A percentile compares a stretch with the other conserved stretches of the same genome.
Conservation (phyloP, 2,113 vertebrate species). For the Rallus limicola region DNA sequence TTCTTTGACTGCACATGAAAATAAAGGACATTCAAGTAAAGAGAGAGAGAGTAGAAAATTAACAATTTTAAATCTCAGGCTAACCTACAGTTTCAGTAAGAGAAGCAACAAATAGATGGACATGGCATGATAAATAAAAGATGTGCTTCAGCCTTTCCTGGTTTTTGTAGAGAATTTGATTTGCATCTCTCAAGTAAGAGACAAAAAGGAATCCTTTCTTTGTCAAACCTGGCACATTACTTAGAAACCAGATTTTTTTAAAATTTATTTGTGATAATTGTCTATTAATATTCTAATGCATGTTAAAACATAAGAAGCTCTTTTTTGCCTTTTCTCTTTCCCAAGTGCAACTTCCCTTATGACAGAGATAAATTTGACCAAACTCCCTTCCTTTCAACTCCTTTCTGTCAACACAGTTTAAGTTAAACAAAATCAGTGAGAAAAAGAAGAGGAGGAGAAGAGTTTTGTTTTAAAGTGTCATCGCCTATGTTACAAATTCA, state of each 20-base stretch:
- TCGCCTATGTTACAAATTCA: not conserved
- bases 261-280: conserved; percentile 1
- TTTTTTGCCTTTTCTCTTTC: not conserved
- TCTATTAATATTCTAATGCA: conserved; percentile 17
- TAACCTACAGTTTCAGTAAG: not conserved
- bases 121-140: not conserved
- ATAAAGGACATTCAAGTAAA: conserved; percentile 47
- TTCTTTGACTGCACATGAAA: conserved; percentile 58
- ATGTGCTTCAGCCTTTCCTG: not conserved
- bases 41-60: conserved; percentile 37
- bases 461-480: not conserved
- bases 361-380: conserved; percentile 21
- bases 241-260: not conserved
- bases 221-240: not conserved
- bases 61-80: conserved; percentile 32
- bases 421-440: conserved; percentile 30
- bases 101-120: not conserved
- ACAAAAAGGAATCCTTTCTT: not conserved
- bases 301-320: conserved; percentile 4
- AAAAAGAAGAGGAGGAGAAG: conserved; percentile 36
- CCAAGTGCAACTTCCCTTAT: not conserved
- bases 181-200: not conserved
- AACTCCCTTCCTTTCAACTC: not conserved
- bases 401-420: conserved; percentile 35
- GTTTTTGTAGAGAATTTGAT: not conserved